Evolutionary conservation across 2,113 vertebrate species (phyloP).

Genomic region (Anarrhichthys ocellatus): DNA sequence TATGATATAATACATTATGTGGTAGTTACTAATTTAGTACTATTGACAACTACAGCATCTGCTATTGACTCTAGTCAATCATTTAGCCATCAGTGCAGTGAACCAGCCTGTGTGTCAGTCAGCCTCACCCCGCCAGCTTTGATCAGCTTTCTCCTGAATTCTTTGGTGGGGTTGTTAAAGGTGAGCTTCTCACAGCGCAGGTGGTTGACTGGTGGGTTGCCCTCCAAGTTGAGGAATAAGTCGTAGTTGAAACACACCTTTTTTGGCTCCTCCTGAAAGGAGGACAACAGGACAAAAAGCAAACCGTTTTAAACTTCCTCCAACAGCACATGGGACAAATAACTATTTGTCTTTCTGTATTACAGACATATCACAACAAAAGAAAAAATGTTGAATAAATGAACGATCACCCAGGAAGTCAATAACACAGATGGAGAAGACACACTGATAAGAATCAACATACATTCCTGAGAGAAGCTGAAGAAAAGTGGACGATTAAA

Average conservation of each 20-base stretch:
- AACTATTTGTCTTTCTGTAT: neutral
- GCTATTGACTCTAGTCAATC: conserved; percentile 16
- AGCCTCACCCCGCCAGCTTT: conserved; percentile 94
- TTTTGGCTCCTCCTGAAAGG: conserved; percentile 93
- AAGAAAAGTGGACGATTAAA: neutral
- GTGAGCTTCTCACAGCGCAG: conserved; percentile 99
- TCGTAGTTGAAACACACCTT: conserved; percentile 98
- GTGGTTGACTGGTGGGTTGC: conserved; percentile 98
- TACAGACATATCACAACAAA: conserved; percentile 32
- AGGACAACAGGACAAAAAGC: neutral
- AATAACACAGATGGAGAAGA: conserved; percentile 52
- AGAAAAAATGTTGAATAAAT: conserved; percentile 52
- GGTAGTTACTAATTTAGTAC: neutral
- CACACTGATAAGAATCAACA: conserved; percentile 54
- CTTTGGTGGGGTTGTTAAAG: conserved; percentile 98
- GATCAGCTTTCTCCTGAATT: conserved; percentile 97
- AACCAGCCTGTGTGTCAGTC: neutral
- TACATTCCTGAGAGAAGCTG: conserved; percentile 50
- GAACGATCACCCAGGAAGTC: conserved; percentile 45
- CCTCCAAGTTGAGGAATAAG: conserved; percentile 98
- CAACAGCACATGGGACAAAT: neutral
- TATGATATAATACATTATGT: neutral
- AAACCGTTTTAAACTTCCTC: neutral
- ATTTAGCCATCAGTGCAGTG: conserved; percentile 7
- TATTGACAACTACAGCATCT: neutral